Percentiles rank a stretch among this genome's conserved stretches.
Evolutionary conservation across 2,888 invertebrate genomes (phyloP).

Genomic region (Drosophila dives): DNA sequence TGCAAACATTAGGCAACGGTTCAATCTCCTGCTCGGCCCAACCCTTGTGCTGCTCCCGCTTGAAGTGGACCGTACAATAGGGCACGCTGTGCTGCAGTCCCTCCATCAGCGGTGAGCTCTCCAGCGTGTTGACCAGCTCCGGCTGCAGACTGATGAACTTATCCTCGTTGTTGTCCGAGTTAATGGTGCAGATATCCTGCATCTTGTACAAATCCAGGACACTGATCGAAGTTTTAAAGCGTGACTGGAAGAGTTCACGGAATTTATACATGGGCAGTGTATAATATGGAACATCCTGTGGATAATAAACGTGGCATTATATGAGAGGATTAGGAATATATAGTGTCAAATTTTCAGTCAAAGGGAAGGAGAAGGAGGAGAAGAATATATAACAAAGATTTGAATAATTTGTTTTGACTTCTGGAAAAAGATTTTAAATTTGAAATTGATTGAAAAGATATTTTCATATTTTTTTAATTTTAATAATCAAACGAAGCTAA

Average conservation of each 20-base stretch:
- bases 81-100: conserved; percentile 86
- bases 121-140: conserved; percentile 87
- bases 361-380: too few species aligned
- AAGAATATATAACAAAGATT: not conserved
- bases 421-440: too few species aligned
- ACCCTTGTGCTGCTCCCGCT: conserved; percentile 87
- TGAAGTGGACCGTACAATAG: conserved; percentile 88
- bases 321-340: not conserved
- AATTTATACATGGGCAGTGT: conserved; percentile 92
- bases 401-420: not conserved
- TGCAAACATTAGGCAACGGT: conserved; percentile 86
- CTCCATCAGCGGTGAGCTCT: conserved; percentile 85
- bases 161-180: conserved; percentile 89
- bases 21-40: conserved; percentile 92
- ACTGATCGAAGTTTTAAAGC: conserved; percentile 90
- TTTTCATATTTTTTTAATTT: too few species aligned
- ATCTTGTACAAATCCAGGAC: conserved; percentile 89
- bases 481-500: too few species aligned
- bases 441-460: too few species aligned
- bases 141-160: conserved; percentile 90
- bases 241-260: conserved; percentile 91
- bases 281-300: conserved; percentile 90
- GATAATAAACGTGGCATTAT: not conserved
- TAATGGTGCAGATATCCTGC: conserved; percentile 91
- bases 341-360: not conserved